Evolutionary conservation across 2,888 invertebrate genomes (phyloP), one percentile per base, ranked within the genome.

Genomic region (Cephus nigrinus): DNA sequence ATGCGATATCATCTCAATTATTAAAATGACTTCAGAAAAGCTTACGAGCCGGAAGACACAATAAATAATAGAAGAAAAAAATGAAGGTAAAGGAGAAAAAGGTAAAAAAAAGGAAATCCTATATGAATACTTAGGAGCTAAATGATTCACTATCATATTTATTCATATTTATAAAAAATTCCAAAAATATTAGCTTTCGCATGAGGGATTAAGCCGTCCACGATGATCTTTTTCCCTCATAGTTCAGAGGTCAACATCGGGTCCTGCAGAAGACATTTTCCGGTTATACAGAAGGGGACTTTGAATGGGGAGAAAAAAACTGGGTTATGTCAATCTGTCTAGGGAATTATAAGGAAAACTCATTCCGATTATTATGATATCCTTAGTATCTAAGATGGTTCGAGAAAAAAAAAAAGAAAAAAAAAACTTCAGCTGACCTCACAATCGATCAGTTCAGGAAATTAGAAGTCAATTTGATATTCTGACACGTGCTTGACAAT

Each of bases 351-450:
- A 68, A 35, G 72, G 73, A 33, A 74, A 72, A 75, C 4, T 55
- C 69, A 30, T 73, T 76, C 12, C 69, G 75, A 73, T 33, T 32
- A 75, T 12, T 33, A 36, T 32, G 34, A 4, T 23, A 40, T 40
- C 74, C 33, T 77, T 73, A 71, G 74, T 78, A 78, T 75, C 71
- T 74, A 73, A 75, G 32, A 75, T 68, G 75, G 75, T 75, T 23
- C 23, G 23, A 55, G 2, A 55, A 23, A 40, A 40, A 31, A 31
- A 31, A 31, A 31, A 31, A 31, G 1, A 55, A 23, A 12, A 12
- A 40, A 23, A 55, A 55, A 55, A 9, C 55, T 55, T 55, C 9
- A 55, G 55, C 55, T 9, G 23, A 55, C 55, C 23, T 55, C 15
- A 2, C 55, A 23, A 55, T 55, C 23, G 23, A 40, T 40, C 55